phyloP scores from a whole-genome alignment of 2,888 invertebrate species.

The Eupithecia exiguata region DNA sequence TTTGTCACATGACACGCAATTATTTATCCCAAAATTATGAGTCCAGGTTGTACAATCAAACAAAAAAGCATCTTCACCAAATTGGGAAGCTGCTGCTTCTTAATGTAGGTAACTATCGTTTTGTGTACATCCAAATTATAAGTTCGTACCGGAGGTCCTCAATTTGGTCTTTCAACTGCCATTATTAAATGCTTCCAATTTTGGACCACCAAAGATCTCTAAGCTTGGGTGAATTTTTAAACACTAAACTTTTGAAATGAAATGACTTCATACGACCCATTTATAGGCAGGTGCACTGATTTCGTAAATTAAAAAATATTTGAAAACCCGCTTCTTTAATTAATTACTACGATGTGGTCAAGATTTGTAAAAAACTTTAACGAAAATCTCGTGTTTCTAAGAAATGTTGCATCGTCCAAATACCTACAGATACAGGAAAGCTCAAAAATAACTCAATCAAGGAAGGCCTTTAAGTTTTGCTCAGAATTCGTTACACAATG shows the following conservation, averaged over 20 bases:
- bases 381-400: slow-evolving; percentile 29
- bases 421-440: slow-evolving; percentile 44
- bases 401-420: slow-evolving; percentile 46
- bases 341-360: not conserved
- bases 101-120: slow-evolving; percentile 1
- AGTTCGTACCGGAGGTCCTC: slow-evolving; percentile 56
- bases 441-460: slow-evolving; percentile 52
- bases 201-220: slow-evolving; percentile 59
- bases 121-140: slow-evolving; percentile 51
- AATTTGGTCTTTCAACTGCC: slow-evolving; percentile 63
- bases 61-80: slow-evolving; percentile 1
- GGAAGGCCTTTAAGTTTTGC: slow-evolving; percentile 48
- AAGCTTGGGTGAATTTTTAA: slow-evolving; percentile 34
- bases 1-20: not conserved
- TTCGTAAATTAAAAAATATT: not conserved
- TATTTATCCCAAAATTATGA: not conserved
- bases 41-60: not conserved
- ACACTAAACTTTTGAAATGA: slow-evolving; percentile 10
- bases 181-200: slow-evolving; percentile 62
- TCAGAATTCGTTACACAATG: slow-evolving; percentile 48
- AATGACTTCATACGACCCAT: slow-evolving; percentile 32
- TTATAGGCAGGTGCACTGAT: slow-evolving; percentile 22
- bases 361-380: not conserved
- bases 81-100: not conserved
- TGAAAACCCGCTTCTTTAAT: not conserved